phyloP scores from a whole-genome alignment of 2,113 vertebrate genomes.

The Notothenia rossii region DNA sequence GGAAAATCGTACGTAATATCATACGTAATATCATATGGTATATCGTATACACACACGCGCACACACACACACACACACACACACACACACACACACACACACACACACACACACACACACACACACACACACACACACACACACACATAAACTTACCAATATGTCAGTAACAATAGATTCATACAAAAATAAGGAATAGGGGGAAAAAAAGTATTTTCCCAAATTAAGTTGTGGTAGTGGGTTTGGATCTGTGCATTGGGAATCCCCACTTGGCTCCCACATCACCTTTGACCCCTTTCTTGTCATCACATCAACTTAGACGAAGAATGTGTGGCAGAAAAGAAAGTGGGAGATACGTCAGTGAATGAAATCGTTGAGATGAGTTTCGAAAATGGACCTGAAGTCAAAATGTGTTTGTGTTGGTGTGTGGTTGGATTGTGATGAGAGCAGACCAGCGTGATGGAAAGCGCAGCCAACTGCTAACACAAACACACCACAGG shows the following conservation, averaged over 20 bases:
- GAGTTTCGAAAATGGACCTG: conserved; percentile 3
- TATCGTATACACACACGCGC: background rate
- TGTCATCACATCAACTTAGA: conserved; percentile 26
- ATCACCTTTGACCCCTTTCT: conserved; percentile 53
- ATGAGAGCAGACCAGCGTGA: conserved; percentile 81
- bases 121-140: too few relatives aligned
- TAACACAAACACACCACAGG: conserved; percentile 80
- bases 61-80: too few relatives aligned
- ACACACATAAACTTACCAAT: too few relatives aligned
- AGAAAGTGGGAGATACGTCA: conserved; percentile 21
- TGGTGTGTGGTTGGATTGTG: conserved; percentile 62
- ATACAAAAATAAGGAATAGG: background rate
- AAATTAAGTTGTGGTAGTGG: background rate
- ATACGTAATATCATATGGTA: too few relatives aligned
- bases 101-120: too few relatives aligned
- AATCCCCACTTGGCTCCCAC: conserved; percentile 31
- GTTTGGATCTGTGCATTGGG: background rate
- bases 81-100: too few relatives aligned
- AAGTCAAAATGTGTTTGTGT: background rate
- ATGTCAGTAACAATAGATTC: too few relatives aligned
- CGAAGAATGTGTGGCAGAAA: conserved; percentile 25
- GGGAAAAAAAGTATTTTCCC: too few relatives aligned
- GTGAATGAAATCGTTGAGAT: conserved; percentile 20
- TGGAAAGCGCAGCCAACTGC: conserved; percentile 79
- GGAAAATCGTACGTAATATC: too few relatives aligned